Base-by-base conservation (phyloP, 2,797 vertebrate genomes). In the Malacoraja senta region DNA sequence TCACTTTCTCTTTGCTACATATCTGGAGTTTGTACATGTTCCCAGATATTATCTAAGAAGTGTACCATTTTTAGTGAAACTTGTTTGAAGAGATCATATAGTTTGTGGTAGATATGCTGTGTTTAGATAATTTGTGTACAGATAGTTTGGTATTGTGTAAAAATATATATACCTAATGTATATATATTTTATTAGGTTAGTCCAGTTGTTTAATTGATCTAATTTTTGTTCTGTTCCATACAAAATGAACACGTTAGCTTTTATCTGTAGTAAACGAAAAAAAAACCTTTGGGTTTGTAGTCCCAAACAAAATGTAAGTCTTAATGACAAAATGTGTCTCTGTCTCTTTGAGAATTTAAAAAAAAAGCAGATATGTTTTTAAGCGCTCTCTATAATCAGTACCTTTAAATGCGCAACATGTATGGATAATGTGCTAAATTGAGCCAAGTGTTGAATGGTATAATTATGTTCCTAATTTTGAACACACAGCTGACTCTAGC, bases 281-380 rank as follows among this genome's bases (percentile, higher is more conserved):
- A 97, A 97, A 97, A 95, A 95, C 97, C 97, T 99, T 99, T 99
- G 99, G 97, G 99, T 98, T 98, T 96, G 96, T 97, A 96, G 97
- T 97, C 98, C 98, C 98, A 99, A 99, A 99, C 96, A 98, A 98
- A 98, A 99, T 98, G 98, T 99, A 99, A 99, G 99, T 99, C 98
- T 98, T 97, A 98, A 98, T 98, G 99, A 99, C 98, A 98, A 98
- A 94, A 95, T 88, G 90, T 92, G 90, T 92, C 90, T 92, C 71
- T 92, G 90, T 92, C 90, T 76, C 90, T 38, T 92, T 92, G 90
- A 92, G 90, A 92, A 91, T 91, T n/a, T 91, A 93, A 12, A 13
- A 94, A 94, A 94, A 93, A 93, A 95, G 90, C 88, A 91, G 68
- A 91, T 91, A 38, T 92, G 90, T 92, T 92, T 92, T 92, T 72